phyloP scores from a whole-genome alignment of 2,113 vertebrate genomes.

The Pedetes capensis region DNA sequence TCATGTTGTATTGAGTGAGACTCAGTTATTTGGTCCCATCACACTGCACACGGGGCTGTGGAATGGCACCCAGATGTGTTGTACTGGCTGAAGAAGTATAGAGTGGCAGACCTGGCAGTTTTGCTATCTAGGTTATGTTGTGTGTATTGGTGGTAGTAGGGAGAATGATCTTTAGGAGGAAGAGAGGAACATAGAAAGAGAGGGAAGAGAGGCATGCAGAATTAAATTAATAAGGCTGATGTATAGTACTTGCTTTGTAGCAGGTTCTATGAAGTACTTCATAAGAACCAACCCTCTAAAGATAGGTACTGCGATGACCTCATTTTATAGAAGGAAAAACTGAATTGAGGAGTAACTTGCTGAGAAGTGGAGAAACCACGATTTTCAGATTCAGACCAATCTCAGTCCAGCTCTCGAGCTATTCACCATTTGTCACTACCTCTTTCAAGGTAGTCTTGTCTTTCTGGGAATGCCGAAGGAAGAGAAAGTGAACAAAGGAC shows the following conservation, averaged over 20 bases:
- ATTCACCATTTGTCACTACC: too few relatives aligned
- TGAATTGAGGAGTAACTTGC: not conserved
- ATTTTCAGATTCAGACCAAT: not conserved
- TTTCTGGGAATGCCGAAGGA: not conserved
- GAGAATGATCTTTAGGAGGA: not conserved
- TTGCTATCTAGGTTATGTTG: not conserved
- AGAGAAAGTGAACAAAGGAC: not conserved
- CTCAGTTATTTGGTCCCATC: not conserved
- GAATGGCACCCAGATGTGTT: not conserved
- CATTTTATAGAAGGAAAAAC: not conserved
- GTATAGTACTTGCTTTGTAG: not conserved
- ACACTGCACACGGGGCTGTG: fast-evolving
- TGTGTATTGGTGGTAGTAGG: not conserved
- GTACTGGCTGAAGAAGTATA: not conserved
- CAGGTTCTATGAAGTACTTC: not conserved
- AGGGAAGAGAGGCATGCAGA: not conserved
- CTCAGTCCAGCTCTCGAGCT: not conserved
- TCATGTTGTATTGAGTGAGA: not conserved
- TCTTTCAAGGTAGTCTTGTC: not conserved
- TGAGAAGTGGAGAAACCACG: not conserved
- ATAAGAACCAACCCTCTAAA: not conserved
- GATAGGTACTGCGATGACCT: not conserved
- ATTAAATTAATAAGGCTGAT: not conserved
- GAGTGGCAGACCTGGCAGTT: not conserved
- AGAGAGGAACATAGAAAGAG: too few relatives aligned